Evolutionary conservation across 2,113 vertebrate genomes (phyloP), one percentile per base, ranked within the genome.

Genomic region (Porphyrio hochstetteri): DNA sequence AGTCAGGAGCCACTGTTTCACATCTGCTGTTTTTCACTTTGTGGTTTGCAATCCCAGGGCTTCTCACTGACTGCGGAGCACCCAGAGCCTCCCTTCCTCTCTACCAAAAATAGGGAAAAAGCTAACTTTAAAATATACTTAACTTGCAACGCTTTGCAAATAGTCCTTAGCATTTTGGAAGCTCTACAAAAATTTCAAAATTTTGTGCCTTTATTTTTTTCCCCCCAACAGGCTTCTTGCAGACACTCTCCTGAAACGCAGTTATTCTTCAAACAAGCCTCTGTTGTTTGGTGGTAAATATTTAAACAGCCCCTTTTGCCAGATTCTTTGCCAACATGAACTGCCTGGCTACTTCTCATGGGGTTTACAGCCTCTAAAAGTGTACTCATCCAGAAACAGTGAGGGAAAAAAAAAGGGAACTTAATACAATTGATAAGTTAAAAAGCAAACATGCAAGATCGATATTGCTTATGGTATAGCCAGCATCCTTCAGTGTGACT

Each of bases 1-100:
- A 97, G 88, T 83, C 81, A 95, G 72, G 96, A 97, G 95, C 76
- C 82, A 96, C 61, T 42, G 75, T 84, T 79, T 88, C 78, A 59
- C 56, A 78, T 48, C 46, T 88, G 94, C 36, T 77, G 27, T 40
- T 96, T 90, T 68, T 91, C 63, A 89, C 90, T 95, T 74, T 82
- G 33, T 77, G 63, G 56, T 82, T 96, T 91, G 63, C 56, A 61
- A 15, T 84, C 86, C 68, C 76, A 93, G 61, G 76, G 64, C 65
- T 55, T 95, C 80, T 88, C 7, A 6, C 13, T 3, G 8, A 76
- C 57, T 86, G 60, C 11, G 5, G 27, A 77, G 55, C 60, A 90
- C 69, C 63, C 53, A 61, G 68, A 61, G 80, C 52, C n/a, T 95
- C 71, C 75, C n/a, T 84, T 86, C 48, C 48, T 81, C 60, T 86